Evolutionary conservation across 1,140 invertebrate genomes (phyloP), one percentile per base, ranked within the genome.

Genomic region (Microplitis mediator): DNA sequence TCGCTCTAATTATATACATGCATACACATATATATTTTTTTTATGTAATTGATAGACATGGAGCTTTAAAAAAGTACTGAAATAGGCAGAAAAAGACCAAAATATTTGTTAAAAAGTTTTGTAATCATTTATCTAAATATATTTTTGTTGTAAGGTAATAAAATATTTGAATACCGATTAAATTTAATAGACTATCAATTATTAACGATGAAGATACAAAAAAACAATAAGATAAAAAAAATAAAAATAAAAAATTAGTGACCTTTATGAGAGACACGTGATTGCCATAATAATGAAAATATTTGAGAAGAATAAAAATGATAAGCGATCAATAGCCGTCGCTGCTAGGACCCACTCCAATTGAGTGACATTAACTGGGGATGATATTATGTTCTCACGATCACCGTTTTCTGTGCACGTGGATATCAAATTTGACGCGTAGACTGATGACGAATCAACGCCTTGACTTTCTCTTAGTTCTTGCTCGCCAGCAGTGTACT

Each of bases 281-380:
- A 90, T 82, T 56, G 88, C 86, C 75, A 91, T 84, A 45, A 90
- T 79, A 2, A 84, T 71, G 74, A 89, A 91, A 13, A 89, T 76
- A n/a, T 88, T 74, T 52, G 86, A 86, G 73, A 91, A 91, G 11
- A 88, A 56, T 35, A 91, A 50, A 73, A 92, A 92, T 3, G 84
- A 84, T 16, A 91, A 78, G 70, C 91, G 87, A 84, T 92, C 91
- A 50, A 93, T 81, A 4, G 90, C 88, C 4, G 88, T 89, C 4
- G 91, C 91, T 61, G 91, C 75, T 11, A 91, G 76, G 60, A 91
- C 84, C 91, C 91, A 93, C 75, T 92, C 90, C 31, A 89, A 80
- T 77, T 89, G 87, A n/a, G 84, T 74, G 0, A 82, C 79, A 34
- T 83, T 84, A 16, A 81, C 80, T n/a, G 82, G 72, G 13, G 81